Conservation (phyloP, 2,113 vertebrate species). For the Setophaga coronata region DNA sequence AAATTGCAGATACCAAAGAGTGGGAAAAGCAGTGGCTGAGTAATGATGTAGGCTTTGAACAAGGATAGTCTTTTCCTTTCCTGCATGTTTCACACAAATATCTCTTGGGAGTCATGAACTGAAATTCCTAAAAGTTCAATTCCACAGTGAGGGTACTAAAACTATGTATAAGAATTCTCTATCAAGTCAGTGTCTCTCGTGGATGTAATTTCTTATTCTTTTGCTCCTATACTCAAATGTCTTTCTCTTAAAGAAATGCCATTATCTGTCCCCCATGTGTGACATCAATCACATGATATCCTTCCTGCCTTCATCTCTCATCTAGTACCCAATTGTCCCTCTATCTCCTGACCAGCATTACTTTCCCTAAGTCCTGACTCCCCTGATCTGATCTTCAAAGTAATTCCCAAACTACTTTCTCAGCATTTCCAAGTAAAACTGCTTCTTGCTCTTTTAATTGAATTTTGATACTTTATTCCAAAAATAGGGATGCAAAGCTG, state of each 20-base stretch:
- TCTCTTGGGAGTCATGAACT: background rate
- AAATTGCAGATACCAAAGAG: background rate
- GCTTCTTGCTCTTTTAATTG: background rate
- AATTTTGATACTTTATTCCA: background rate
- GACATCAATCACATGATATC: background rate
- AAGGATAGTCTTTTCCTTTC: background rate
- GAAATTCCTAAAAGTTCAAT: background rate
- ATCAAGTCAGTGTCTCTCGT: background rate
- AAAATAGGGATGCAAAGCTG: background rate
- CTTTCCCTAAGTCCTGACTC: background rate
- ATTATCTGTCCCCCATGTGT: background rate
- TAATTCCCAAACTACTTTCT: background rate
- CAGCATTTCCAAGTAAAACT: background rate
- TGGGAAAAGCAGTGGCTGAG: background rate
- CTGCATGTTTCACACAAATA: background rate
- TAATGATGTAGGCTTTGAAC: background rate
- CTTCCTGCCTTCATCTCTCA: background rate
- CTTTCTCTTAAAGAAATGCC: background rate
- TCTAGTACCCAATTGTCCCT: background rate
- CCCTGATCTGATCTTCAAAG: background rate
- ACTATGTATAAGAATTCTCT: background rate
- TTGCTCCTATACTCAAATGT: background rate
- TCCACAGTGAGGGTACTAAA: background rate
- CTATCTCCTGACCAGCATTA: background rate
- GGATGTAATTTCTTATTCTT: background rate